Evolutionary conservation across 2,113 vertebrate species (phyloP).

Genomic region (Craseonycteris thonglongyai): DNA sequence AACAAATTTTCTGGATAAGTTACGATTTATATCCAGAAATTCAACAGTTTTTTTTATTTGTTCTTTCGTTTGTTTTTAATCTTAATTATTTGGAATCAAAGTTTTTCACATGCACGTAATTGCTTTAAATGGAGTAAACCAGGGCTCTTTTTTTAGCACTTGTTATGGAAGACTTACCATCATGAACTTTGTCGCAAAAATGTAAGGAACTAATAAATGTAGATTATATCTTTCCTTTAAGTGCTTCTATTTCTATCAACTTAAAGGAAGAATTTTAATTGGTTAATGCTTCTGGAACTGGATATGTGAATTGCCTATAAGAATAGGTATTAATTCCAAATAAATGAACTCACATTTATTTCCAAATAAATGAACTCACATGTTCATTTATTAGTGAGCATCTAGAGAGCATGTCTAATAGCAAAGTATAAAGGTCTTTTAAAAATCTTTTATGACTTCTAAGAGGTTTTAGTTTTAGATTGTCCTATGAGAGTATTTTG

Average conservation of each 20-base stretch:
- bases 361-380: background rate
- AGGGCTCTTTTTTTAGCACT: background rate
- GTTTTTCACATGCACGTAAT: background rate
- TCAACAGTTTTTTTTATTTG: background rate
- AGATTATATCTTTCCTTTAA: background rate
- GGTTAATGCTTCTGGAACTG: background rate
- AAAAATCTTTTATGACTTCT: background rate
- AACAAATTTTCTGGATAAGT: background rate
- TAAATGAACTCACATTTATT: background rate
- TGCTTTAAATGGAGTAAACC: background rate
- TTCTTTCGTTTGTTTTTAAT: background rate
- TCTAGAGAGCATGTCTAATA: background rate
- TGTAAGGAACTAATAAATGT: background rate
- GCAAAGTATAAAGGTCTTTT: background rate
- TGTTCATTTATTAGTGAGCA: no score
- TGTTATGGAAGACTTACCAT: background rate
- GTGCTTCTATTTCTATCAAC: background rate
- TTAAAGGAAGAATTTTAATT: background rate
- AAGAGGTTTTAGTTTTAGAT: background rate
- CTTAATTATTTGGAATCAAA: background rate
- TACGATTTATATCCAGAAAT: background rate
- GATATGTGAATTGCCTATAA: background rate
- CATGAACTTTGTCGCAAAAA: background rate
- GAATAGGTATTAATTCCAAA: background rate
- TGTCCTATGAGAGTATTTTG: background rate